Evolutionary conservation across 92 coral and sea anemone genomes (phyloP).

Genomic region (Ricordea florida): DNA sequence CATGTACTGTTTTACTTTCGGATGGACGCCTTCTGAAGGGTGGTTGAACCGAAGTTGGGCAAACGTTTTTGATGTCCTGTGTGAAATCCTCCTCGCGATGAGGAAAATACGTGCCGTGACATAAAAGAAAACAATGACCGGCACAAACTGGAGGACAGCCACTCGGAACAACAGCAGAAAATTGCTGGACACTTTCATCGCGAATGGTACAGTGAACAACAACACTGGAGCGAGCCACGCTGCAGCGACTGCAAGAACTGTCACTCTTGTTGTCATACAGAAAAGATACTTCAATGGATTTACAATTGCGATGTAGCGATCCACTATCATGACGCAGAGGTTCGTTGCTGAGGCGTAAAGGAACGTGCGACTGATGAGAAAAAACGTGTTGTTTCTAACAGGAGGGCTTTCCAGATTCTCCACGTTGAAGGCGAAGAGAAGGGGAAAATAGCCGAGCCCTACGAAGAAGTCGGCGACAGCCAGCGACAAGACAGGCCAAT

Average conservation of each 20-base stretch:
- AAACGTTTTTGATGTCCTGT: conserved; percentile 18
- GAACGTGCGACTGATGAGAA: conserved; percentile 19
- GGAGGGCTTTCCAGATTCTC: background rate
- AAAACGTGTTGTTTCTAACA: background rate
- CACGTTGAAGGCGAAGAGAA: conserved; percentile 24
- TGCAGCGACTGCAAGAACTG: background rate
- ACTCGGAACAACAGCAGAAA: conserved; percentile 13
- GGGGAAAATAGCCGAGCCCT: conserved; percentile 15
- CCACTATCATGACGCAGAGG: conserved; percentile 43
- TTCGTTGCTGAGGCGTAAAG: conserved; percentile 30
- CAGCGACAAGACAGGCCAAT: conserved; percentile 27
- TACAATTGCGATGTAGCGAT: conserved; percentile 54
- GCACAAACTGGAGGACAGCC: background rate
- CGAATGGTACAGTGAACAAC: background rate
- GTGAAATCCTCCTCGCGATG: conserved; percentile 18
- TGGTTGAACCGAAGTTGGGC: conserved; percentile 35
- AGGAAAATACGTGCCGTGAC: conserved; percentile 9
- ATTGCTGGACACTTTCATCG: background rate
- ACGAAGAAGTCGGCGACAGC: conserved; percentile 23
- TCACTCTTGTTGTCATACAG: conserved; percentile 8
- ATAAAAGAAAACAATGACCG: background rate
- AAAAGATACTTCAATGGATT: conserved; percentile 33
- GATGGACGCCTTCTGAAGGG: background rate
- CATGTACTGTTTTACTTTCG: background rate
- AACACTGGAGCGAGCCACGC: conserved; percentile 44